These are phyloP conservation scores for Trogon melanurus DNA, from an alignment of 2,113 vertebrate genomes.

Conservation along the genomic window DNA sequence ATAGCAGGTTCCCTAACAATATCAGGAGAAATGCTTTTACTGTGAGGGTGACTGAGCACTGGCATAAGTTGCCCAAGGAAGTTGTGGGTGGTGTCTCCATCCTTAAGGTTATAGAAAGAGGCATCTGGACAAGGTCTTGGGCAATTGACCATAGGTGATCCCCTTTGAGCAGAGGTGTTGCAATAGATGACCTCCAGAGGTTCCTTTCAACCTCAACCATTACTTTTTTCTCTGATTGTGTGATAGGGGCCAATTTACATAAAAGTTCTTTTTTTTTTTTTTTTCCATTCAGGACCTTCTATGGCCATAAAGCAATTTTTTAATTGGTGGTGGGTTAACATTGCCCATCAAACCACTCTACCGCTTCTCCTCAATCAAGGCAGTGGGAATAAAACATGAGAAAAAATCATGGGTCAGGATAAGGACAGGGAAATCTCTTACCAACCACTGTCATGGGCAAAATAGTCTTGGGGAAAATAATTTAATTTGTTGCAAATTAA, in stretches of 20 bases:
- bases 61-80: neutral
- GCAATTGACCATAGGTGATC: neutral
- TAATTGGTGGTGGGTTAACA: neutral
- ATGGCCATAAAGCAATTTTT: neutral
- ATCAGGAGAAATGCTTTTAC: neutral
- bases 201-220: neutral
- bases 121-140: neutral
- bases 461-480: neutral
- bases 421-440: neutral
- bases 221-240: neutral
- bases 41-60: neutral
- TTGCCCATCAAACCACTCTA: neutral
- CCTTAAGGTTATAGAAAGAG: neutral
- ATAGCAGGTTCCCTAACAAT: neutral
- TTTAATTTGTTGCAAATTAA: neutral
- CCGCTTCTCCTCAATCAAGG: neutral
- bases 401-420: fast-evolving
- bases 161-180: neutral
- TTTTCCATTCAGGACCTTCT: neutral
- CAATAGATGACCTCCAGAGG: neutral
- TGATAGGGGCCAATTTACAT: neutral
- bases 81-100: neutral
- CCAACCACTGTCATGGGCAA: neutral
- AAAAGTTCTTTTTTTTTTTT: neutral
- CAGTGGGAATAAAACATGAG: fast-evolving